These are phyloP conservation scores for Homalodisca vitripennis DNA, from an alignment of 1,140 invertebrate genomes.

Conservation along the genomic window DNA sequence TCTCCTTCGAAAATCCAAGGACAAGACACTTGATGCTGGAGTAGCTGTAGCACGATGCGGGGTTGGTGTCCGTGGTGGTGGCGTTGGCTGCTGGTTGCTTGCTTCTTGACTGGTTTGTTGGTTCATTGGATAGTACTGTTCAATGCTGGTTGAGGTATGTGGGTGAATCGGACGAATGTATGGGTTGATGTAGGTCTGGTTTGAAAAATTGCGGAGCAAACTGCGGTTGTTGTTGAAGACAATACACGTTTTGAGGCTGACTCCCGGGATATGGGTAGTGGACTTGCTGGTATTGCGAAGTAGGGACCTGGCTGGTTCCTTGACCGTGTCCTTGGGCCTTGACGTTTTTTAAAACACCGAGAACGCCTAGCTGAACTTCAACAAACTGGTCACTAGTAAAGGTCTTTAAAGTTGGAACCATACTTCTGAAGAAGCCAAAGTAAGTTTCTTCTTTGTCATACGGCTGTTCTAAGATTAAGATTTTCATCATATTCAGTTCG, in stretches of 20 bases:
- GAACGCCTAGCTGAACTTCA: conserved; percentile 24
- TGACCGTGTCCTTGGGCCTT: conserved; percentile 20
- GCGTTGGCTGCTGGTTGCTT: conserved; percentile 4
- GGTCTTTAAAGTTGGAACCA: conserved; percentile 29
- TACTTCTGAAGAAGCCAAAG: conserved; percentile 35
- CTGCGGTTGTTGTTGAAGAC: conserved; percentile 30
- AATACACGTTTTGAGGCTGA: conserved; percentile 22
- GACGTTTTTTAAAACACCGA: conserved; percentile 21
- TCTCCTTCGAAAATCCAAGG: conserved; percentile 21
- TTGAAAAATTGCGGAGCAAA: conserved; percentile 26
- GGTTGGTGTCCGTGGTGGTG: conserved; percentile 3
- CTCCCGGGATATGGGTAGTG: conserved; percentile 25
- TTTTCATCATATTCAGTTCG: conserved; percentile 23
- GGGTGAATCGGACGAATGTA: conserved; percentile 26
- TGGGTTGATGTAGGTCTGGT: conserved; percentile 11
- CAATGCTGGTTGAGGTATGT: conserved; percentile 4
- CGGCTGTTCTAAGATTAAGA: background rate
- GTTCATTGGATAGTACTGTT: background rate
- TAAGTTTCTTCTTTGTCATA: conserved; percentile 30
- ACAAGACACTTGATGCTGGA: conserved; percentile 12
- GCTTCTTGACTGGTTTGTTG: conserved; percentile 10
- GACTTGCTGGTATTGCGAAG: conserved; percentile 18
- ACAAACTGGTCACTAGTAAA: conserved; percentile 32
- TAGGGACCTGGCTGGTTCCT: conserved; percentile 22
- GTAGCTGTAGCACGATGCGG: background rate